Conservation (phyloP, 1,140 invertebrate species). For the Drosophila oshimai region DNA sequence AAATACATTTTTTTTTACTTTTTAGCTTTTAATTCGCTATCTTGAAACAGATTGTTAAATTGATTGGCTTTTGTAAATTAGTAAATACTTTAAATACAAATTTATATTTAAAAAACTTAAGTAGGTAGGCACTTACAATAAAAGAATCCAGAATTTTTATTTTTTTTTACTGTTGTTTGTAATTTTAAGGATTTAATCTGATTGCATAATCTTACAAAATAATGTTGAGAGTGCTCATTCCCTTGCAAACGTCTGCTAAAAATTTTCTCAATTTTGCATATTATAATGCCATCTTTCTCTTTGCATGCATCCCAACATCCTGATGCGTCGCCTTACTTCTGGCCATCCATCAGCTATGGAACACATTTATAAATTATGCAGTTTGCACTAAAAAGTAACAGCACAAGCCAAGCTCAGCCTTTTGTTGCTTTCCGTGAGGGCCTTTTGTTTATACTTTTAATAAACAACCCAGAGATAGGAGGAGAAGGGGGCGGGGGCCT, state of each 20-base stretch:
- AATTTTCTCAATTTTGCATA: conserved; percentile 36
- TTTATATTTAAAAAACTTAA: too few relatives aligned
- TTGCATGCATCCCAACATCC: conserved; percentile 1
- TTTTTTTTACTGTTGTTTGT: too few relatives aligned
- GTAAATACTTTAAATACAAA: too few relatives aligned
- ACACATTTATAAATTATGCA: conserved; percentile 71
- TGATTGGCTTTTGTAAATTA: too few relatives aligned
- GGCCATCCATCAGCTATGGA: conserved; percentile 51
- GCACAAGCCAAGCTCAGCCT: conserved; percentile 34
- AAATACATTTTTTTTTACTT: too few relatives aligned
- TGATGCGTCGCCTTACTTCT: conserved; percentile 43
- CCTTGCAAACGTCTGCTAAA: not conserved
- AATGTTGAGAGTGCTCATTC: not conserved
- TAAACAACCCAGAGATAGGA: conserved; percentile 42
- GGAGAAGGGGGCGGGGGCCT: not conserved
- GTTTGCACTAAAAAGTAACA: conserved; percentile 65
- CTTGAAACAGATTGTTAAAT: too few relatives aligned
- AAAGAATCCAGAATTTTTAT: too few relatives aligned
- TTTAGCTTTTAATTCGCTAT: too few relatives aligned
- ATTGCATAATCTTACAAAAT: too few relatives aligned
- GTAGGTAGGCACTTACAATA: too few relatives aligned
- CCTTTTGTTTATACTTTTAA: conserved; percentile 65
- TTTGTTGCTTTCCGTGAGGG: conserved; percentile 38
- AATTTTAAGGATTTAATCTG: too few relatives aligned
- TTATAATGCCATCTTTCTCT: not conserved